phyloP scores from a whole-genome alignment of 2,113 vertebrate genomes.

The Tragulus kanchil region DNA sequence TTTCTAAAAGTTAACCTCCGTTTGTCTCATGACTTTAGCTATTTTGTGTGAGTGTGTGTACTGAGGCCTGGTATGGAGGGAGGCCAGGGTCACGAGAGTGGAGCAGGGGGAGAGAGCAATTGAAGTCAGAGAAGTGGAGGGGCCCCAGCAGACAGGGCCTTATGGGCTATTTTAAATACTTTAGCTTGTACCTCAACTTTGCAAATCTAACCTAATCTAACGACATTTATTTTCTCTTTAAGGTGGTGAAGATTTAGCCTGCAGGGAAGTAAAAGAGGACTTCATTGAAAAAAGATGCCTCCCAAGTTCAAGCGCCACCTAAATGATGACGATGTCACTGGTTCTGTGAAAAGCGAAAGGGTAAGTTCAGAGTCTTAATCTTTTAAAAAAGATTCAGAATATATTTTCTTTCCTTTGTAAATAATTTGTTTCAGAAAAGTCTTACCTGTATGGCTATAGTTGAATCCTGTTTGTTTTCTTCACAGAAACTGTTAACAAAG shows the following conservation, averaged over 20 bases:
- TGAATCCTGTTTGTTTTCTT: slow-evolving; percentile 27
- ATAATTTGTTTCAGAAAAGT: slow-evolving; percentile 5
- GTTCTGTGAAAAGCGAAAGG: slow-evolving; percentile 97
- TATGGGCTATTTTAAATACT: background rate
- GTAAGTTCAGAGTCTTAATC: slow-evolving; percentile 87
- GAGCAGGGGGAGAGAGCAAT: background rate
- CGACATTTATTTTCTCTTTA: slow-evolving; percentile 58
- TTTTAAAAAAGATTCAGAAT: slow-evolving; percentile 46
- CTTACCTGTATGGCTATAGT: background rate
- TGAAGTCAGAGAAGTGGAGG: background rate
- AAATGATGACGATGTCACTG: slow-evolving; percentile 98
- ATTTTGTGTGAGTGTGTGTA: background rate
- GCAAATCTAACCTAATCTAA: background rate
- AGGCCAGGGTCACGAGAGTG: background rate
- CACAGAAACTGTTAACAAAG: background rate
- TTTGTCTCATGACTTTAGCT: slow-evolving; percentile 7
- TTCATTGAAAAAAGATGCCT: slow-evolving; percentile 90
- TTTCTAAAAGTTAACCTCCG: background rate
- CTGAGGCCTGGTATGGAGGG: background rate
- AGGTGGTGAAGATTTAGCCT: slow-evolving; percentile 63
- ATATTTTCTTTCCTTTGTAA: slow-evolving; percentile 4
- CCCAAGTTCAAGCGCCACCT: slow-evolving; percentile 99
- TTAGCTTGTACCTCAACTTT: background rate
- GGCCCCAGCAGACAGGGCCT: no score
- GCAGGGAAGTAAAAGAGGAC: slow-evolving; percentile 7